phyloP scores from a whole-genome alignment of 2,113 vertebrate species.

The Verasper variegatus region DNA sequence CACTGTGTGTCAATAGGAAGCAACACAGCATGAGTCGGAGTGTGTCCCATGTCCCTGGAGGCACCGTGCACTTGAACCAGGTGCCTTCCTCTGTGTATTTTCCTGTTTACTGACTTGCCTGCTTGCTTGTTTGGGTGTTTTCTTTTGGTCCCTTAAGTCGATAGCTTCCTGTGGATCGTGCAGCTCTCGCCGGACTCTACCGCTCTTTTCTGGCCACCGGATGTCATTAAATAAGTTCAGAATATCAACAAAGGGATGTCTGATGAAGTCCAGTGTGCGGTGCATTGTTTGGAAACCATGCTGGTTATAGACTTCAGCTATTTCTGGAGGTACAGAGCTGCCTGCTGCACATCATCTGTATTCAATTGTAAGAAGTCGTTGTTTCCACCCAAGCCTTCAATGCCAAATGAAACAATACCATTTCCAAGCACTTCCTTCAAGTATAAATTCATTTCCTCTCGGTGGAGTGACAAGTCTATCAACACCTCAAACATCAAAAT shows the following conservation, averaged over 20 bases:
- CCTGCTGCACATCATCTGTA: slow-evolving; percentile 60
- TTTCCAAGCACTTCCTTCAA: slow-evolving; percentile 68
- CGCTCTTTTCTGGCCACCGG: slow-evolving; percentile 59
- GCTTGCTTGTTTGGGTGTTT: slow-evolving; percentile 78
- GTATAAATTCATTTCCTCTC: slow-evolving; percentile 64
- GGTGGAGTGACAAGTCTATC: slow-evolving; percentile 27
- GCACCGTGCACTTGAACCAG: slow-evolving; percentile 67
- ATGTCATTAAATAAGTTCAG: slow-evolving; percentile 74
- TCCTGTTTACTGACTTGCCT: slow-evolving; percentile 81
- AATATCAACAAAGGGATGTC: slow-evolving; percentile 76
- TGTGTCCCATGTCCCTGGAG: slow-evolving; percentile 74
- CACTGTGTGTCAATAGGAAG: slow-evolving; percentile 74
- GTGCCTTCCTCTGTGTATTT: slow-evolving; percentile 80
- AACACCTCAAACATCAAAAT: slow-evolving; percentile 3
- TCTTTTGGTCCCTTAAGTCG: slow-evolving; percentile 75
- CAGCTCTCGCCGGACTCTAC: slow-evolving; percentile 59
- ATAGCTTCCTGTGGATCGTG: slow-evolving; percentile 70
- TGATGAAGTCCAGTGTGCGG: slow-evolving; percentile 59
- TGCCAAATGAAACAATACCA: slow-evolving; percentile 74
- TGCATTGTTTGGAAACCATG: slow-evolving; percentile 76
- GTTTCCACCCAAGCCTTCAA: slow-evolving; percentile 59
- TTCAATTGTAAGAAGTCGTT: slow-evolving; percentile 54
- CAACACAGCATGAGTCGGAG: slow-evolving; percentile 66
- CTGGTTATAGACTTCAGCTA: slow-evolving; percentile 63
- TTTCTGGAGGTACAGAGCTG: slow-evolving; percentile 64